Evolutionary conservation across 53 echinoderm and acorn worm genomes (phyloP), one percentile per base, ranked within the genome.

Genomic region (Arbacia lixula): DNA sequence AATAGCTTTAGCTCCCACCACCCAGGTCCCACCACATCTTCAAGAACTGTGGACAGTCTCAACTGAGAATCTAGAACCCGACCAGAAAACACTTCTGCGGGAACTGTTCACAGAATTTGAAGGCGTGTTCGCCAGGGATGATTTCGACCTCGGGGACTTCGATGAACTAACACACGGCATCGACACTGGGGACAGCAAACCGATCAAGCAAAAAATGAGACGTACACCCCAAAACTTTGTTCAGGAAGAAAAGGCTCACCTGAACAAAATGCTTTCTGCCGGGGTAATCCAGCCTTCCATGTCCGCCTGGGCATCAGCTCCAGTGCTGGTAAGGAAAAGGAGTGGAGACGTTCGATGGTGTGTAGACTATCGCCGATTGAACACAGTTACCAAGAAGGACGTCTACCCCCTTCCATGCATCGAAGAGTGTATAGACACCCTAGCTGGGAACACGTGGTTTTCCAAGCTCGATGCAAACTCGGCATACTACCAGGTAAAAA

Each of bases 361-460:
- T 27, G 41, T 69, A 4, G 69, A 69, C 41, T 89, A 92, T 52
- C 56, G 92, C 1, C 36, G 34, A 3, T 37, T 92, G 2, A 92
- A 92, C 60, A 68, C 83, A 25, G 60, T 89, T 12, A 92, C 83
- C 12, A 66, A 66, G 4, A 90, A 88, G 52, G 85, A 88, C 60
- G 93, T 85, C 6, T 93, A 87, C 36, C 93, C 93, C 33, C 75
- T 93, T 6, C 90, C 93, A 14, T 71, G 80, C 40, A 87, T 93
- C 33, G 73, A 83, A 28, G 89, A 92, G 50, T 92, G 89, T 54
- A 17, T 92, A 24, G 92, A 92, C 31, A 51, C 83, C 8, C 36
- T 92, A 24, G 83, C 71, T 30, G 86, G 86, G 4, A 89, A 66
- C 16, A 30, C 69, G 58, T 91, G 78, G 19, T 88, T 88, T 36